Evolutionary conservation across 2,888 invertebrate species (phyloP), one percentile per base, ranked within the genome.

Genomic region (Athalia circularis): DNA sequence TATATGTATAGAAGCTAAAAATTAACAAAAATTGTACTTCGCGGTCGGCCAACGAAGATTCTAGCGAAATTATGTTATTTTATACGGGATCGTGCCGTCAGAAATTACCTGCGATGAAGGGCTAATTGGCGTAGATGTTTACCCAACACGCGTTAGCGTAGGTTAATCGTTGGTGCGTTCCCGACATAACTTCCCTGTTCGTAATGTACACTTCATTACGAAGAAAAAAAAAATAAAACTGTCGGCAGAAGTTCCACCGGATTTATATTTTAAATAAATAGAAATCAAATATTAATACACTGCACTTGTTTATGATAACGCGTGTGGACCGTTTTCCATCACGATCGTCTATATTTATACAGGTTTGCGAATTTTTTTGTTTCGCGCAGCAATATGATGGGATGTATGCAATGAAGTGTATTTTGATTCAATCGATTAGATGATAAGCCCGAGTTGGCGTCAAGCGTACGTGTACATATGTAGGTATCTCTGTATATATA

Each of bases 391-490:
- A 29, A 29, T 29, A 29, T 29, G 29, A 2, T 29, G 2, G 13
- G 4, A 62, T 7, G 29, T 45, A 65, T 45, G 15, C 59, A 45
- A 52, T 75, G 15, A 52, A 75, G 64, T 62, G 50, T 62, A 48
- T 62, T 75, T 29, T 9, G 50, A 64, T 50, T 75, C 50, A 50
- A 64, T 75, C 75, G 75, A 75, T 75, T 29, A 7, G 59, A 64
- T 29, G 75, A 64, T 75, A 75, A 75, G 75, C 75, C 29, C 59
- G 62, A 64, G 75, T 50, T 52, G 75, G 75, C 75, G 75, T 75
- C 75, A 75, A 72, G 72, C 75, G 29, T 57, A 15, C 47, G 29
- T 29, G 29, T 29, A 29, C 29, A 29, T 29, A 29, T 29, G 29
- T 29, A 29, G 0, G 1, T 29, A 29, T 29, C 29, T 29, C 29